Evolutionary conservation across 2,113 vertebrate genomes (phyloP).

Genomic region (Telmatochromis sp.): DNA sequence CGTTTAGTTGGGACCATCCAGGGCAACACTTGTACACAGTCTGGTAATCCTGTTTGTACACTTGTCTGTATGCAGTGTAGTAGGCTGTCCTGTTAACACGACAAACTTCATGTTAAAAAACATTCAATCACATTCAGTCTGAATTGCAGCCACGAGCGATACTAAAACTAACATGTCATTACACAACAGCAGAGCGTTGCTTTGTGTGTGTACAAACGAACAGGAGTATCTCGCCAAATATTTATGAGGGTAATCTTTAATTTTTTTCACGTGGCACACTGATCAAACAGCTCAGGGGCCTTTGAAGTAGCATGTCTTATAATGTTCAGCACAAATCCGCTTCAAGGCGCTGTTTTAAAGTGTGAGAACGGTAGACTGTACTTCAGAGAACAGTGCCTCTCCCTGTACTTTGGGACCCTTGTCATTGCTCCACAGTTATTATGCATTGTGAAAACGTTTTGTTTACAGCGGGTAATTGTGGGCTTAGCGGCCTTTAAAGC

Average conservation of each 20-base stretch:
- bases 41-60: constrained; percentile 73
- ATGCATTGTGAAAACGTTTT: constrained; percentile 36
- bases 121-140: neutral
- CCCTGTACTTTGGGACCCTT: constrained; percentile 64
- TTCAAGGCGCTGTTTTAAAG: constrained; percentile 18
- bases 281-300: neutral
- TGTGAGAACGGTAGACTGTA: constrained; percentile 13
- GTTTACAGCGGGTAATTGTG: constrained; percentile 67
- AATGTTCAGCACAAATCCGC: constrained; percentile 29
- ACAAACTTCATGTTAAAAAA: neutral
- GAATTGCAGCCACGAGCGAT: neutral
- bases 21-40: constrained; percentile 79
- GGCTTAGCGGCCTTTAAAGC: constrained; percentile 59
- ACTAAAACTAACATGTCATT: neutral
- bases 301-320: neutral
- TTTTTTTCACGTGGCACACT: neutral
- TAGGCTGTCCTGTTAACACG: constrained; percentile 75
- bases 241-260: neutral
- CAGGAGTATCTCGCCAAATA: neutral
- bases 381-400: constrained; percentile 7
- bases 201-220: neutral
- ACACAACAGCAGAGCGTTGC: neutral
- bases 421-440: constrained; percentile 42
- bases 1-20: constrained; percentile 80
- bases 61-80: constrained; percentile 78